Evolutionary conservation across 2,888 invertebrate genomes (phyloP), one percentile per base, ranked within the genome.

Genomic region (Papilio protenor): DNA sequence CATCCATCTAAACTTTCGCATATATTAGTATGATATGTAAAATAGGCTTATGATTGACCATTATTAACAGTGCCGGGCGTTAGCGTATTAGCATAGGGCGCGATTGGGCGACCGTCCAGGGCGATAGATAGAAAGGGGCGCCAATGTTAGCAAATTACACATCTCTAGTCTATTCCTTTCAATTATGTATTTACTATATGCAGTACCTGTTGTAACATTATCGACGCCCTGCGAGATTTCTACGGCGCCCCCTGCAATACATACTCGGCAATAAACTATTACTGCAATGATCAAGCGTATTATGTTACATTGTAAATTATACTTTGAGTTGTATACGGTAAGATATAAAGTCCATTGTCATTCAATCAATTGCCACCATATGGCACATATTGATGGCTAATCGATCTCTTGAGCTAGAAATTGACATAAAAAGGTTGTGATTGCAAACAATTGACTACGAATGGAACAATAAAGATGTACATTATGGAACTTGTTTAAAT

Each of bases 341-440:
- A 71, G 45, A 55, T 71, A 45, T 55, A 75, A 45, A 71, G 21
- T 61, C 5, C 52, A 11, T 75, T 77, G 70, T 47, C 55, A 12
- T 16, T 49, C 2, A n/a, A 6, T 64, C 40, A 72, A 64, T 72
- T 76, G 72, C 23, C 33, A 74, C 69, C 77, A 74, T 70, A 77
- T 77, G 77, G 55, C 57, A n/a, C 33, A 23, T 23, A 73, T 69
- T 69, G 59, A 33, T n/a, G 69, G 69, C 12, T 49, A 59, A 72
- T 76, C 66, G 69, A 77, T 47, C 55, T 73, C 66, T 12, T n/a
- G 18, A 45, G 66, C 57, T 69, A n/a, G 27, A 61, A 59, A 66
- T 73, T 66, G 57, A 73, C 45, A 69, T 77, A 47, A 45, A 27
- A 69, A 21, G 16, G 27, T 27, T 55, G 18, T 73, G 47, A 76